Percentiles rank a stretch among this genome's conserved stretches.
Conservation (phyloP, 2,113 vertebrate species). For the Spea multiplicata region DNA sequence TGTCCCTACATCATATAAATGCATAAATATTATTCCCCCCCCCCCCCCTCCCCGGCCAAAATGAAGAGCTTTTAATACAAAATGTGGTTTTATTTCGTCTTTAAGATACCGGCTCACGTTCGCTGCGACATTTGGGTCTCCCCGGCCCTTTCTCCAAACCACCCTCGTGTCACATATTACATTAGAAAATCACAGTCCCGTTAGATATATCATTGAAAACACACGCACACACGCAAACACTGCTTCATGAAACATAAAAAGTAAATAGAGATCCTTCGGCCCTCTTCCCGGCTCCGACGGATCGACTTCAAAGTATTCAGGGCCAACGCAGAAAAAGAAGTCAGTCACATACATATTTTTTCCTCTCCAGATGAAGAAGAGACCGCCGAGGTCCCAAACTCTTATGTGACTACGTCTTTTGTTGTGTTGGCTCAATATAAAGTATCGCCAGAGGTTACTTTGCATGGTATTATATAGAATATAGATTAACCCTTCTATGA, state of each 20-base stretch:
- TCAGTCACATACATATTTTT: too few species aligned
- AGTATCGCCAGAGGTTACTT: too few species aligned
- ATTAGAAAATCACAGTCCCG: slow-evolving; percentile 42
- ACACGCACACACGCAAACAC: slow-evolving; percentile 41
- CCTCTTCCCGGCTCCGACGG: not conserved
- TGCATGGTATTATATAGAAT: too few species aligned
- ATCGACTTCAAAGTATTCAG: not conserved
- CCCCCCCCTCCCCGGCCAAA: not conserved
- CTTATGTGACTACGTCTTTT: too few species aligned
- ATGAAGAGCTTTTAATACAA: not conserved
- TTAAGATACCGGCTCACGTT: not conserved
- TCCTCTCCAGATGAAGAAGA: too few species aligned
- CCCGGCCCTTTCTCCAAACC: not conserved
- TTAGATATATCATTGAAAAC: slow-evolving; percentile 50
- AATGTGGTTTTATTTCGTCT: not conserved
- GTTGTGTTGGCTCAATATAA: too few species aligned
- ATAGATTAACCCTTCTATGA: too few species aligned
- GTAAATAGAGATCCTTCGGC: not conserved
- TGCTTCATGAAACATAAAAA: slow-evolving; percentile 26
- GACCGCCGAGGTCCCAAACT: too few species aligned
- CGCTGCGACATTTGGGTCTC: not conserved
- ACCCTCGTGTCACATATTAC: slow-evolving; percentile 10
- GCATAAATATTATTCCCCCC: too few species aligned
- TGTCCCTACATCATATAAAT: not conserved
- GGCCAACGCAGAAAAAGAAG: too few species aligned